Evolutionary conservation across 2,797 vertebrate genomes (phyloP).

Genomic region (Picus viridis): DNA sequence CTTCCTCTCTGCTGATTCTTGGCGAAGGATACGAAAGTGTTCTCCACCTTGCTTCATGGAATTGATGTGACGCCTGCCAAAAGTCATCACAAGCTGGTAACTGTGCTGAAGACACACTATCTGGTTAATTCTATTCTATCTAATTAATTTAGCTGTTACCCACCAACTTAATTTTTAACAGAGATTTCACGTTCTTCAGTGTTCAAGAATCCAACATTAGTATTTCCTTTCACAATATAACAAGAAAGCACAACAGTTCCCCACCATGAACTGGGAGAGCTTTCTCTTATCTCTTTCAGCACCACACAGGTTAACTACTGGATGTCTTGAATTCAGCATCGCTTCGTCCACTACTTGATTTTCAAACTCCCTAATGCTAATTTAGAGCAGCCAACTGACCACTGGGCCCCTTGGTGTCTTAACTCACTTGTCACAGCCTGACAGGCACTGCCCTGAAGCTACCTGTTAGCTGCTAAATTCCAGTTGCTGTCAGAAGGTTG

Average conservation of each 20-base stretch:
- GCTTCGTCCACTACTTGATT: neutral
- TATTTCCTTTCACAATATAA: neutral
- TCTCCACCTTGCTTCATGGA: constrained; percentile 76
- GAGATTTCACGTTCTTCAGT: neutral
- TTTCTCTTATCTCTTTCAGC: neutral
- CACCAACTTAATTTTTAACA: neutral
- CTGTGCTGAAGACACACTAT: neutral
- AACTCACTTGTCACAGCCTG: neutral
- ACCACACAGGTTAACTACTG: neutral
- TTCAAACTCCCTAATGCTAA: neutral
- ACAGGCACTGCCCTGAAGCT: neutral
- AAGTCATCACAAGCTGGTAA: neutral
- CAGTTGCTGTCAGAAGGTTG: neutral
- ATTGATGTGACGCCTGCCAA: constrained; percentile 72
- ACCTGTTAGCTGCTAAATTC: neutral
- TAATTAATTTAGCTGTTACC: neutral
- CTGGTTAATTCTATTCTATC: neutral
- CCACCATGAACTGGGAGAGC: neutral
- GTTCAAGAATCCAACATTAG: neutral
- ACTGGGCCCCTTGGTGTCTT: neutral
- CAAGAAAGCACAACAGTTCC: neutral
- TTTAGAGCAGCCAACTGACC: neutral
- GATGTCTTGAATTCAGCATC: neutral
- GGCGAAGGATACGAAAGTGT: constrained; percentile 75
- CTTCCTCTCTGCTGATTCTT: constrained; percentile 70